phyloP scores from a whole-genome alignment of 2,797 vertebrate species.

The Microctenopoma stevenorrisi region DNA sequence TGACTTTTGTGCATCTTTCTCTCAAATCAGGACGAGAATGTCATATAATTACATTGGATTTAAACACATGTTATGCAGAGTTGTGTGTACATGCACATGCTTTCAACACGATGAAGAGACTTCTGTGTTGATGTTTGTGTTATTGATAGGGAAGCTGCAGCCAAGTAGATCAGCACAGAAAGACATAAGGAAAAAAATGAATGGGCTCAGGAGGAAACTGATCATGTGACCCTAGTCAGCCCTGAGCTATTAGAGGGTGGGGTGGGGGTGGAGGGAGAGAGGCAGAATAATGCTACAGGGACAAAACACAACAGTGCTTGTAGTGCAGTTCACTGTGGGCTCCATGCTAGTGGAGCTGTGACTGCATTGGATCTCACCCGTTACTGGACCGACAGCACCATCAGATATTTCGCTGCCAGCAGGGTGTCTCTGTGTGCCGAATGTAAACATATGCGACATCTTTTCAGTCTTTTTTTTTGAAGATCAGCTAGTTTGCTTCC shows the following conservation, averaged over 20 bases:
- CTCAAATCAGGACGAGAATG: not conserved
- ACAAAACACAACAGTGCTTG: conserved; percentile 14
- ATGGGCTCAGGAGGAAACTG: not conserved
- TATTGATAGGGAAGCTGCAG: not conserved
- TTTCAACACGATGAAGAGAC: not conserved
- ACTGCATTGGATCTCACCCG: conserved; percentile 16
- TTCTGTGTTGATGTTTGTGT: not conserved
- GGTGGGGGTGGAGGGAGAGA: conserved; percentile 12
- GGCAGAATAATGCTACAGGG: conserved; percentile 17
- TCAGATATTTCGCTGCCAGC: not conserved
- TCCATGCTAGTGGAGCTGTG: not conserved
- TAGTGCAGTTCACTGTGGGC: conserved; percentile 20
- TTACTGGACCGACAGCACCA: no score
- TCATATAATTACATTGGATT: not conserved
- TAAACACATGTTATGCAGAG: not conserved
- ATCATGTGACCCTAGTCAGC: conserved; percentile 78
- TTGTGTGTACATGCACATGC: not conserved
- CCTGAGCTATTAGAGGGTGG: conserved; percentile 59
- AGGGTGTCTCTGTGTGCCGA: not conserved
- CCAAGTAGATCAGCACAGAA: not conserved
- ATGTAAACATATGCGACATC: no score
- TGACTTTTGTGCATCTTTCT: not conserved
- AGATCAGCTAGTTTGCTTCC: not conserved
- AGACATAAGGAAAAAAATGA: not conserved
- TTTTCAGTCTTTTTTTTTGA: no score